phyloP scores from a whole-genome alignment of 2,113 vertebrate species.

The Oreotragus oreotragus region DNA sequence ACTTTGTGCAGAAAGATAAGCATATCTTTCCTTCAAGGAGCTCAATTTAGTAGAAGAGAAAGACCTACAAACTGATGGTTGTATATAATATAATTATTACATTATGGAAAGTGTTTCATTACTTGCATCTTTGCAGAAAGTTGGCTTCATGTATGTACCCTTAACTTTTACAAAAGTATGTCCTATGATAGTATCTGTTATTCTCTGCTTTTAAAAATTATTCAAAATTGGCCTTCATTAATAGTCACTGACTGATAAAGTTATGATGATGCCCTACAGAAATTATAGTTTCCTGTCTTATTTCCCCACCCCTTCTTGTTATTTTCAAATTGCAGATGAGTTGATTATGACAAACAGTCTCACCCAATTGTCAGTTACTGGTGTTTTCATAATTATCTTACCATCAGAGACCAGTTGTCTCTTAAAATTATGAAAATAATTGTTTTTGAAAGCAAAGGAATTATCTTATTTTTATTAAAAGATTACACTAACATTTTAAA shows the following conservation, averaged over 20 bases:
- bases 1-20: background rate
- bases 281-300: background rate
- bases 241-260: background rate
- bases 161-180: background rate
- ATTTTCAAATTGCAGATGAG: background rate
- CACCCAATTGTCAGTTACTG: background rate
- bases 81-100: background rate
- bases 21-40: background rate
- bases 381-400: slow-evolving; percentile 28
- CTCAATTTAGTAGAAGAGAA: background rate
- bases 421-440: background rate
- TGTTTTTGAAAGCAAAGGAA: background rate
- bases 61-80: background rate
- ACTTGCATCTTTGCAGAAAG: background rate
- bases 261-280: background rate
- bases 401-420: background rate
- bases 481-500: background rate
- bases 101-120: background rate
- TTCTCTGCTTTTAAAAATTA: background rate
- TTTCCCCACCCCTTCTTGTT: background rate
- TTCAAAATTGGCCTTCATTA: background rate
- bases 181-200: background rate
- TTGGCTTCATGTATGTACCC: background rate
- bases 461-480: background rate
- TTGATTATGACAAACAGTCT: background rate